Evolutionary conservation across 2,113 vertebrate species (phyloP).

Genomic region (Chaetorhynchus papuensis): DNA sequence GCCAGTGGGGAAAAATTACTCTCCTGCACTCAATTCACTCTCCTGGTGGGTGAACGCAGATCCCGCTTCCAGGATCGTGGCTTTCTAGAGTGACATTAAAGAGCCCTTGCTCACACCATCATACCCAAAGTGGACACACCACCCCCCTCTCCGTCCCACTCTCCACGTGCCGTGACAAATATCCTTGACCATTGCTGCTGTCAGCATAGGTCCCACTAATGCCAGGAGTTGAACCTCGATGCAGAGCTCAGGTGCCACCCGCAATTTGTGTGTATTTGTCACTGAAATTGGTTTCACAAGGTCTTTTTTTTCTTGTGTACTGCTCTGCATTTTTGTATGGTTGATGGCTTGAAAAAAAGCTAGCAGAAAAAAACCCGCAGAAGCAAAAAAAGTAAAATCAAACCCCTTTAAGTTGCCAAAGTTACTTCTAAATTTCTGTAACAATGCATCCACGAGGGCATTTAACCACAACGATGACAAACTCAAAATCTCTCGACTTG

Average conservation of each 20-base stretch:
- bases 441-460: accelerated
- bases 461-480: neutral
- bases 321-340: neutral
- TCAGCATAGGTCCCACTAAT: neutral
- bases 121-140: accelerated
- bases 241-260: neutral
- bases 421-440: neutral
- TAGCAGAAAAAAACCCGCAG: neutral
- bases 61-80: accelerated
- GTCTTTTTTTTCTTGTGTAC: neutral
- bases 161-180: accelerated
- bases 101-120: neutral
- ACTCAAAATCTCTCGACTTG: neutral
- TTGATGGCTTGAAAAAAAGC: neutral
- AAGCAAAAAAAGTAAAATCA: neutral
- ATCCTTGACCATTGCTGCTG: accelerated
- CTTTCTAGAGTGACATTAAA: neutral
- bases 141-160: neutral
- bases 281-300: neutral
- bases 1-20: neutral
- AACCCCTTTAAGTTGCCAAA: neutral
- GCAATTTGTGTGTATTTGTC: neutral
- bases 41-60: neutral
- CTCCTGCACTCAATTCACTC: neutral
- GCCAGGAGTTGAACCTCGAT: accelerated